Base-by-base conservation (phyloP, 2,888 invertebrate species). In the Habrosyne pyritoides region DNA sequence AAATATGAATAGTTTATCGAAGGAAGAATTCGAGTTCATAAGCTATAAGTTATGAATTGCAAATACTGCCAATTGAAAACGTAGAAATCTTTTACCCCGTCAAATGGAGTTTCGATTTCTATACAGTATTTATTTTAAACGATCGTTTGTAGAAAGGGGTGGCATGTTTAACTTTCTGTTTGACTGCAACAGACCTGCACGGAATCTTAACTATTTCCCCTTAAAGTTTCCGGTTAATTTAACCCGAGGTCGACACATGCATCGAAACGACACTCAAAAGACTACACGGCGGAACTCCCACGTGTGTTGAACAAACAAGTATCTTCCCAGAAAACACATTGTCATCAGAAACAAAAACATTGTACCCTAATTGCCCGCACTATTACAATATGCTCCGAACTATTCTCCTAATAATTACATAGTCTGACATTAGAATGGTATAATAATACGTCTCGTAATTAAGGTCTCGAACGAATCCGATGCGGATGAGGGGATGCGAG, bases 211-310 rank as follows among this genome's bases (percentile, higher is more conserved):
- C 85, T 83, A 84, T 86, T 84, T 85, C 86, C 88, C 84, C 83
- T 77, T 81, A 75, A 75, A 82, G 84, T 89, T 91, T 89, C 89
- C 89, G 89, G 89, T 89, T 89, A 89, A 90, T 90, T 90, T 90
- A 90, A 90, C 86, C 66, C 81, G 79, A 75, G 81, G 81, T 83
- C 86, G 83, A 79, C 83, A 85, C 83, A 87, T 89, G 89, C 85
- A 83, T 82, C 81, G 76, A 78, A 84, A 83, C 75, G 74, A 62
- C 66, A 60, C 64, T 64, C 68, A 59, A 70, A 73, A 74, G 67
- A 77, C 77, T 76, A 71, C 64, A 75, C 72, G 61, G 66, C 75
- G 76, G 79, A 80, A 79, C 85, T 89, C 89, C 87, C 88, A 89
- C 88, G 84, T 87, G 86, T 79, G 79, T 74, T 75, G 72, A 78